A percentile compares a stretch with the other conserved stretches of the same genome.
phyloP scores from a whole-genome alignment of 2,888 invertebrate genomes.

The Agrilus cyanescens region DNA sequence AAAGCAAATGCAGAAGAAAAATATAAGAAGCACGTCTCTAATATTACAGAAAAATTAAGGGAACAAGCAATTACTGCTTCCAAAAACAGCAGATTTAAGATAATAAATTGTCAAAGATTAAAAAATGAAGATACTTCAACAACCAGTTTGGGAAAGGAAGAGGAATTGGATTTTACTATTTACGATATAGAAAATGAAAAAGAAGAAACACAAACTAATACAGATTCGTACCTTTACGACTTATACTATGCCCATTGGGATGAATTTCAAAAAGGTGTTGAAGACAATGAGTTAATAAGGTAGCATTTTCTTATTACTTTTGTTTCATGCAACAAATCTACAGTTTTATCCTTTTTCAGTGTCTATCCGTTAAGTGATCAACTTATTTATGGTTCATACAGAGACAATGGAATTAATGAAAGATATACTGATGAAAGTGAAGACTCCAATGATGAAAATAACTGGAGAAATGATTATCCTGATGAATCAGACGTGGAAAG shows the following conservation, averaged over 20 bases:
- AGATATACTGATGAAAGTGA: slow-evolving; percentile 39
- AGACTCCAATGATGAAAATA: slow-evolving; percentile 69
- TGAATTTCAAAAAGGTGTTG: slow-evolving; percentile 31
- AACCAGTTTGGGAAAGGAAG: slow-evolving; percentile 6
- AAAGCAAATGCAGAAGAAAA: slow-evolving; percentile 39
- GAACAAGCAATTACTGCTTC: slow-evolving; percentile 36
- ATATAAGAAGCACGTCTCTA: slow-evolving; percentile 37
- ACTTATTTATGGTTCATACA: slow-evolving; percentile 28
- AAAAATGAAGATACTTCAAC: slow-evolving; percentile 16
- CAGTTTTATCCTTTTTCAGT: slow-evolving; percentile 20
- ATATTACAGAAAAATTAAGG: slow-evolving; percentile 37
- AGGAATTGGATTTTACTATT: slow-evolving; percentile 36
- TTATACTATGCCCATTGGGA: slow-evolving; percentile 46
- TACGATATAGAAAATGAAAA: slow-evolving; percentile 43
- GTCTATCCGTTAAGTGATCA: slow-evolving; percentile 35
- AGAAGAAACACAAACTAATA: slow-evolving; percentile 8
- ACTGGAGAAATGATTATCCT: slow-evolving; percentile 70
- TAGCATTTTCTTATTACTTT: slow-evolving; percentile 13
- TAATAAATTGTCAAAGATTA: slow-evolving; percentile 46
- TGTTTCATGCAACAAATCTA: background rate
- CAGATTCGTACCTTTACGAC: slow-evolving; percentile 41
- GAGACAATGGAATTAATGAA: slow-evolving; percentile 28
- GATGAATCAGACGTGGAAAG: slow-evolving; percentile 43
- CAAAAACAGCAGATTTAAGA: slow-evolving; percentile 44
- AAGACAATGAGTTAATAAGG: slow-evolving; percentile 34